Evolutionary conservation across 1,140 invertebrate genomes (phyloP).

Genomic region (Reticulitermes speratus): DNA sequence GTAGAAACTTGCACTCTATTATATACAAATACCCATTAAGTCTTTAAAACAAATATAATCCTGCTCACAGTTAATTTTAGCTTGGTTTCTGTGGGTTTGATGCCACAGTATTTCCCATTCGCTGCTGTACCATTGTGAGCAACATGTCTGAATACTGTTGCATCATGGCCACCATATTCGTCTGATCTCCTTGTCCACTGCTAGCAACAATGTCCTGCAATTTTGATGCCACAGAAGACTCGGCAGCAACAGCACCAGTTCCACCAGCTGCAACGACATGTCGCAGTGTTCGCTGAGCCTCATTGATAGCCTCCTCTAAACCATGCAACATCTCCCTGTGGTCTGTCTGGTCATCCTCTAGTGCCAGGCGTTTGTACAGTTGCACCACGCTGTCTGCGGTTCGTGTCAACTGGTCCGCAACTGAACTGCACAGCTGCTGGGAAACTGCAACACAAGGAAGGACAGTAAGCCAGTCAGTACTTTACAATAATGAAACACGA

Average conservation of each 20-base stretch:
- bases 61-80: neutral
- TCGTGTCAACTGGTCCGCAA: conserved; percentile 61
- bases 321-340: conserved; percentile 44
- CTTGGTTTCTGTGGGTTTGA: conserved; percentile 26
- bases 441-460: conserved; percentile 54
- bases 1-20: neutral
- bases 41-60: neutral
- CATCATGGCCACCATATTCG: conserved; percentile 59
- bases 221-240: conserved; percentile 39
- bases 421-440: conserved; percentile 60
- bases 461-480: neutral
- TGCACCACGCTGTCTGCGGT: conserved; percentile 65
- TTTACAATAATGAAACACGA: neutral
- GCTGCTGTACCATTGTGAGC: conserved; percentile 60
- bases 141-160: conserved; percentile 65
- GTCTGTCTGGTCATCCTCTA: conserved; percentile 40
- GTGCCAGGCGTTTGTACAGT: conserved; percentile 59
- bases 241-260: neutral
- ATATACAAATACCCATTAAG: neutral
- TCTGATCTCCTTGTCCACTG: conserved; percentile 48
- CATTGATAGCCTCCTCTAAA: conserved; percentile 48
- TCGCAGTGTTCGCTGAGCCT: conserved; percentile 48
- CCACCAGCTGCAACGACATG: conserved; percentile 40
- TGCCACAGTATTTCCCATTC: conserved; percentile 46
- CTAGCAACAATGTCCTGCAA: conserved; percentile 43